Evolutionary conservation across 23 tunicate species (phyloP).

Genomic region (Diplosoma virens): DNA sequence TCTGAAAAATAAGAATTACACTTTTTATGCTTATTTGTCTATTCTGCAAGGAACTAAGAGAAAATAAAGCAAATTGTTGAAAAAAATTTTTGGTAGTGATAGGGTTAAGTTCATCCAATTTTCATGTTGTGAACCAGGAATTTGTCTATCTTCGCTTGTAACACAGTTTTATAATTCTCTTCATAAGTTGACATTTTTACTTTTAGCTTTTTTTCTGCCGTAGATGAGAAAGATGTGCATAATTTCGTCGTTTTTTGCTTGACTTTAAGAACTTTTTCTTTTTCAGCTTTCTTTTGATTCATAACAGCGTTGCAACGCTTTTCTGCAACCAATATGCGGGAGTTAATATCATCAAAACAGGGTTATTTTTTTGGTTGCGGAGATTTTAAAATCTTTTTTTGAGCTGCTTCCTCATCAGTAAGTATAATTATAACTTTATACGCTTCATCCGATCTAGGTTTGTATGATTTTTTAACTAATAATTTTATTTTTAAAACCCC

Average conservation of each 20-base stretch:
- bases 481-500: conserved; percentile 36
- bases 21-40: conserved; percentile 9
- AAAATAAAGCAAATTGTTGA: background rate
- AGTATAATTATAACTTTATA: conserved; percentile 68
- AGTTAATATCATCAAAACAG: conserved; percentile 60
- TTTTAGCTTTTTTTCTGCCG: conserved; percentile 65
- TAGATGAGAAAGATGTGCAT: conserved; percentile 42
- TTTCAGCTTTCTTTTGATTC: conserved; percentile 66
- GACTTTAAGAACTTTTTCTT: conserved; percentile 69
- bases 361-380: conserved; percentile 58
- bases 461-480: conserved; percentile 69
- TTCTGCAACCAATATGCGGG: conserved; percentile 64
- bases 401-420: conserved; percentile 48
- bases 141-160: conserved; percentile 59
- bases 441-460: conserved; percentile 75
- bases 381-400: conserved; percentile 40
- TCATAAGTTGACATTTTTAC: conserved; percentile 64
- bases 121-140: conserved; percentile 63
- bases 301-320: conserved; percentile 74
- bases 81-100: conserved; percentile 25
- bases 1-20: background rate
- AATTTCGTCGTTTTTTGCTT: conserved; percentile 77
- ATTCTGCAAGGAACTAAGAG: conserved; percentile 3
- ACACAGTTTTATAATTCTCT: conserved; percentile 54
- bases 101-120: too few relatives aligned